These are phyloP conservation scores for Chunga burmeisteri DNA, from an alignment of 2,113 vertebrate genomes.

Conservation along the genomic window DNA sequence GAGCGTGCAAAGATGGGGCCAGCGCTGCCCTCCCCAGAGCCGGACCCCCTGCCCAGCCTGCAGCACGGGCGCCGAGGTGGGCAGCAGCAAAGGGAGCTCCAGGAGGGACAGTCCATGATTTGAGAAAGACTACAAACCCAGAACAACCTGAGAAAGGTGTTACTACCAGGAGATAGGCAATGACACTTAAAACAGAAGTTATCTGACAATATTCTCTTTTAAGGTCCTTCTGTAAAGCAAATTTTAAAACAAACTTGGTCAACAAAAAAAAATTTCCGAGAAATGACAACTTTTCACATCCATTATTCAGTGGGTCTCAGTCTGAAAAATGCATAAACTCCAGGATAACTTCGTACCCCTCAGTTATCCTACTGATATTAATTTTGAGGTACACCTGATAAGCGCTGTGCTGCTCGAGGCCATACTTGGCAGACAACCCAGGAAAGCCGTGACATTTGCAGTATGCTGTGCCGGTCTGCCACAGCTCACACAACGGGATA, in stretches of 20 bases:
- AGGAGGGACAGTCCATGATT: fast-evolving
- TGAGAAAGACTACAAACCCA: too few relatives aligned
- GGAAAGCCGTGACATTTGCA: background rate
- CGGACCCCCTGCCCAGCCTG: background rate
- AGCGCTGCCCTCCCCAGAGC: background rate
- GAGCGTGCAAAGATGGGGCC: too few relatives aligned
- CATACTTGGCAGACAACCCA: background rate
- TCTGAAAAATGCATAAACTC: background rate
- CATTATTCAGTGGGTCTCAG: background rate
- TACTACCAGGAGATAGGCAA: background rate
- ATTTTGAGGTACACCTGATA: background rate
- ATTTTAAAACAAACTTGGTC: background rate
- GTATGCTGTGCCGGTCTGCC: background rate
- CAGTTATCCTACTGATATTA: background rate
- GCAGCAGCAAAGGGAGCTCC: background rate
- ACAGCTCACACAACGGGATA: background rate
- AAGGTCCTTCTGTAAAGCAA: background rate
- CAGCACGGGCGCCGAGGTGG: fast-evolving
- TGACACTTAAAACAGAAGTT: too few relatives aligned
- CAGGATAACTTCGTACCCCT: background rate
- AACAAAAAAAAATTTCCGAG: background rate
- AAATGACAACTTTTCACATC: background rate
- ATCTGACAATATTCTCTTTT: background rate
- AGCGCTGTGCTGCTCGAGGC: background rate
- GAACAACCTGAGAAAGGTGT: fast-evolving